Percentiles rank a stretch among this genome's conserved stretches.
phyloP scores from a whole-genome alignment of 2,113 vertebrate genomes.

The Nycticebus coucang region DNA sequence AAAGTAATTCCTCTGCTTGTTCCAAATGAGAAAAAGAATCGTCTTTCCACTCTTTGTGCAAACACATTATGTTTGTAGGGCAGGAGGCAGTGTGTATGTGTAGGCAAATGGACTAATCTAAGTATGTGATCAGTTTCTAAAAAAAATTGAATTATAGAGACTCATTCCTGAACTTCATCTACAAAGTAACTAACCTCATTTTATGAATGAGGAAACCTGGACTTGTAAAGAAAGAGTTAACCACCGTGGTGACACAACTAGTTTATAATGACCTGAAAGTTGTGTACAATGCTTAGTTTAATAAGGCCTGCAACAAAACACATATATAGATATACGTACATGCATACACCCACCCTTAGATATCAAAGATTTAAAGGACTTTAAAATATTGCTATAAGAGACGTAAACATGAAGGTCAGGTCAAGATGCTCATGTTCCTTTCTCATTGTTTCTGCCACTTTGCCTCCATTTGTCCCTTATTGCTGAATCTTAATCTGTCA shows the following conservation, averaged over 20 bases:
- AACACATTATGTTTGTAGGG: neutral
- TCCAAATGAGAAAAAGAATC: neutral
- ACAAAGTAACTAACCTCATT: neutral
- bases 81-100: neutral
- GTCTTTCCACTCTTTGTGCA: neutral
- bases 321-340: neutral
- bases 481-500: neutral
- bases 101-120: neutral
- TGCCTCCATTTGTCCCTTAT: neutral
- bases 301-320: neutral
- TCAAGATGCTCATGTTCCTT: neutral
- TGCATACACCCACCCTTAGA: neutral
- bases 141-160: neutral
- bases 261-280: neutral
- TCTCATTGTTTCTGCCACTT: neutral
- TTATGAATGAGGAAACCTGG: conserved; percentile 9
- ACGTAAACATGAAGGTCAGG: neutral
- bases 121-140: neutral
- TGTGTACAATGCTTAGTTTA: neutral
- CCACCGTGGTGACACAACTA: neutral
- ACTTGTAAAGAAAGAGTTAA: neutral
- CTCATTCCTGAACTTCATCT: neutral
- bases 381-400: neutral
- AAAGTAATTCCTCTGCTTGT: neutral
- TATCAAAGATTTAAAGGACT: neutral